Base-by-base conservation (phyloP, 1,140 invertebrate species). In the Heliconius nattereri region DNA sequence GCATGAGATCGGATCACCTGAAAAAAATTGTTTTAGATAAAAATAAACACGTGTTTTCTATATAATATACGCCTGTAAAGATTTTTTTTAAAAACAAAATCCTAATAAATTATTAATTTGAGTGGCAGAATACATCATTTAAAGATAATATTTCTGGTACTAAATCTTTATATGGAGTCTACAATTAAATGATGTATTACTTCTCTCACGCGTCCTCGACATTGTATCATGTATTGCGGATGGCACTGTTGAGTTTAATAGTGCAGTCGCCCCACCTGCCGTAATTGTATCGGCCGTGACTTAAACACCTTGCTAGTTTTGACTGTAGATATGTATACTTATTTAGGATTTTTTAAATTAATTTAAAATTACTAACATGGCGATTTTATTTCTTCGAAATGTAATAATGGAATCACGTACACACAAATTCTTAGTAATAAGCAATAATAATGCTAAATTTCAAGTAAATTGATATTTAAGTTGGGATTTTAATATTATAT, bases 1-100 rank as follows among this genome's bases (percentile, higher is more conserved):
- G 91, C 97, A 98, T 76, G 96, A 96, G 86, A 98, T 98, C 26
- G 97, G 97, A 85, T 98, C 97, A 90, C 97, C 97, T 98, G 90
- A 72, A 95, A 93, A n/a, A 85, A 35, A 77, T 72, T 29, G 11
- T n/a, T 54, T 54, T 7, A 54, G 16, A 57, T 57, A 7, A 57
- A 57, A 57, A 57, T n/a, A n/a, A 57, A 57, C 0, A 5, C 13
- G 49, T 52, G 6, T 52, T 52, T 52, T 52, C 45, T 49, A 49
- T 49, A 13, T 49, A 16, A 19, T 19, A 49, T 19, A 49, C 16
- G 16, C 1, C 13, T 40, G 37, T 11, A 40, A 40, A 32, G 32
- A 40, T 40, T 40, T 40, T 37, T 37, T 0, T 8, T 37, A 1
- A 37, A 8, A 37, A 37, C 35, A 37, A 45, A 45, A 45, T 7